These are phyloP conservation scores for Rutilus rutilus DNA, from an alignment of 2,113 vertebrate species.

Conservation along the genomic window DNA sequence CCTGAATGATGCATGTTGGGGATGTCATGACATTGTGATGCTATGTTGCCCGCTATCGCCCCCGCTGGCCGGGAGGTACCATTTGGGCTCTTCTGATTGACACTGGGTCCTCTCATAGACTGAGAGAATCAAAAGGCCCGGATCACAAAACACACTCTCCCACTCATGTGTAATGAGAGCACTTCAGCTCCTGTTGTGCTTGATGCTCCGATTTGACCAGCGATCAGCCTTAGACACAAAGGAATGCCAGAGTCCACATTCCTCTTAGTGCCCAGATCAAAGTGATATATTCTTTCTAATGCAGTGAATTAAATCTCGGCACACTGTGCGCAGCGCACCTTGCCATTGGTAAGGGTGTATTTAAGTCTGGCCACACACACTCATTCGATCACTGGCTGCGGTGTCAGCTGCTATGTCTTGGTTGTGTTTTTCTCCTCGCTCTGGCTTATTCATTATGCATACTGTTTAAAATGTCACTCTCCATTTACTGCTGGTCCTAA, in stretches of 20 bases:
- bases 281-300: slow-evolving; percentile 40
- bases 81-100: not conserved
- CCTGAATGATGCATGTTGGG: slow-evolving; percentile 18
- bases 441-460: slow-evolving; percentile 61
- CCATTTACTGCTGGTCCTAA: slow-evolving; percentile 54
- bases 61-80: slow-evolving; percentile 26
- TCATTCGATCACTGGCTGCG: slow-evolving; percentile 41
- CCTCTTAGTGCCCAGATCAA: slow-evolving; percentile 40
- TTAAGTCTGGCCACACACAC: slow-evolving; percentile 51
- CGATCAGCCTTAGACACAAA: slow-evolving; percentile 17
- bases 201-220: slow-evolving; percentile 23
- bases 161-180: slow-evolving; percentile 25
- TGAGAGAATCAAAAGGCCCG: slow-evolving; percentile 21
- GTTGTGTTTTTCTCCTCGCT: slow-evolving; percentile 55
- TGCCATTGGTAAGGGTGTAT: slow-evolving; percentile 25
- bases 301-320: slow-evolving; percentile 35
- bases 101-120: not conserved
- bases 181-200: slow-evolving; percentile 9
- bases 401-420: slow-evolving; percentile 48
- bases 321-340: not conserved
- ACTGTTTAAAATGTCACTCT: slow-evolving; percentile 63
- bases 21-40: not conserved
- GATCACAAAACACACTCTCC: slow-evolving; percentile 2
- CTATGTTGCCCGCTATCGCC: not conserved
- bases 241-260: slow-evolving; percentile 38